Base-by-base conservation (phyloP, 2,888 invertebrate species). In the Diaperis boleti region DNA sequence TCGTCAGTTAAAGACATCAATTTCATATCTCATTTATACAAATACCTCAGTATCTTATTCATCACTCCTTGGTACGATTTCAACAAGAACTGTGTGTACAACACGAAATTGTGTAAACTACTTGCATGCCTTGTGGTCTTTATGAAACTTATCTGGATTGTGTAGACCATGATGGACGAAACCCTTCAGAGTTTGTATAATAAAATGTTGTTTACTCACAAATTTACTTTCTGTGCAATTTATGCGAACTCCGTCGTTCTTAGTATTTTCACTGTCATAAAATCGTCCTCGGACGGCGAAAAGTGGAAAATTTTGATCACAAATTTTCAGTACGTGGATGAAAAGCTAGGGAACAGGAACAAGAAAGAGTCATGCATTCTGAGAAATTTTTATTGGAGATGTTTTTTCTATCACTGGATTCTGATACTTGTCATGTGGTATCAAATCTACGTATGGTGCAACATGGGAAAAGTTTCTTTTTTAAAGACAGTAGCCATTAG, bases 31-130 rank as follows among this genome's bases (percentile, higher is more conserved):
- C 5, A 3, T 7, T 22, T 22, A 6, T 22, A 7, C 6, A 1
- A 5, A 1, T 26, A 11, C 22, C 22, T 44, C 5, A 22, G 26
- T 7, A 44, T 44, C 7, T 44, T 44, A 7, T 26, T 44, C 1
- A 22, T 44, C 4, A 20, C 44, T 1, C 44, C 44, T 5, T 44
- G 44, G 44, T 44, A 22, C 22, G 44, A 11, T 13, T 44, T 44
- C 7, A 20, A 18, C 11, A 44, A 4, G 11, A 44, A 44, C 7
- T n/a, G 1, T 5, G 11, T n/a, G 0, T n/a, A 3, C 10, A 31
- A 31, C 5, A 31, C 31, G 3, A 31, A 31, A 5, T 3, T 31
- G 5, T 3, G 31, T 1, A 10, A n/a, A n/a, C 8, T 31, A n/a
- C n/a, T 8, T 10, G 3, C 7, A 0, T n/a, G 7, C 7, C 0